A percentile compares a stretch with the other conserved stretches of the same genome.
Evolutionary conservation across 1,140 invertebrate species (phyloP).

Genomic region (Temnothorax longispinosus): DNA sequence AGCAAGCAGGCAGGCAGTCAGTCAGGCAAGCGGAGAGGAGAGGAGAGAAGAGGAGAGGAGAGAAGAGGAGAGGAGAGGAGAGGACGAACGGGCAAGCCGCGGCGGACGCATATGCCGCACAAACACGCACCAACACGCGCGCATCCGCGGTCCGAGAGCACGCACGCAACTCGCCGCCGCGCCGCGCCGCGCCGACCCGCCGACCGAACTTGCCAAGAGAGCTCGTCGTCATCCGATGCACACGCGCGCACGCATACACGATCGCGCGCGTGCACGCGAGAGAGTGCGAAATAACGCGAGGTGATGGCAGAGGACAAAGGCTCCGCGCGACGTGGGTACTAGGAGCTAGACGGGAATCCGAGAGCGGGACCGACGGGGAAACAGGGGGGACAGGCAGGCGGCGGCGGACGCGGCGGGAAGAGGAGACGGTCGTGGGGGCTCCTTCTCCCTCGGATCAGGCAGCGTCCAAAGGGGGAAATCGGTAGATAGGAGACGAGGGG

Average conservation of each 20-base stretch:
- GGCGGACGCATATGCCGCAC: constrained; percentile 60
- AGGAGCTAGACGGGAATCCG: constrained; percentile 76
- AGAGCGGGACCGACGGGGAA: constrained; percentile 23
- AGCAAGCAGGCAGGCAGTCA: neutral
- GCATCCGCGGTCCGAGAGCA: constrained; percentile 28
- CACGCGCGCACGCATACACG: constrained; percentile 53
- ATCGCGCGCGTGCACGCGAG: constrained; percentile 71
- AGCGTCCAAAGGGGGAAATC: constrained; percentile 64
- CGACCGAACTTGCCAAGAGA: constrained; percentile 54
- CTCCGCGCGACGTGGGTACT: constrained; percentile 79
- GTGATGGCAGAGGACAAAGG: constrained; percentile 83
- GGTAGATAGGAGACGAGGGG: constrained; percentile 58
- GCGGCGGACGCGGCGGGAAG: constrained; percentile 37
- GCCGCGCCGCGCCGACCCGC: neutral
- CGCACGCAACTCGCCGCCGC: constrained; percentile 51
- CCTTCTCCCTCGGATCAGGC: constrained; percentile 66
- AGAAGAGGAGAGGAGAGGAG: constrained; percentile 22
- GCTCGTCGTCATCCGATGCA: constrained; percentile 34
- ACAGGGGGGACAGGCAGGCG: constrained; percentile 7
- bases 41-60: constrained; percentile 14
- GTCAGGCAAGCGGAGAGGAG: neutral
- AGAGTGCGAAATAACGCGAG: constrained; percentile 84
- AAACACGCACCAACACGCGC: constrained; percentile 60
- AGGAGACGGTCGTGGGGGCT: constrained; percentile 64
- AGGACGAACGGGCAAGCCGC: constrained; percentile 60